Conservation (phyloP, 1,140 invertebrate species). For the Macrostomum lignano region DNA sequence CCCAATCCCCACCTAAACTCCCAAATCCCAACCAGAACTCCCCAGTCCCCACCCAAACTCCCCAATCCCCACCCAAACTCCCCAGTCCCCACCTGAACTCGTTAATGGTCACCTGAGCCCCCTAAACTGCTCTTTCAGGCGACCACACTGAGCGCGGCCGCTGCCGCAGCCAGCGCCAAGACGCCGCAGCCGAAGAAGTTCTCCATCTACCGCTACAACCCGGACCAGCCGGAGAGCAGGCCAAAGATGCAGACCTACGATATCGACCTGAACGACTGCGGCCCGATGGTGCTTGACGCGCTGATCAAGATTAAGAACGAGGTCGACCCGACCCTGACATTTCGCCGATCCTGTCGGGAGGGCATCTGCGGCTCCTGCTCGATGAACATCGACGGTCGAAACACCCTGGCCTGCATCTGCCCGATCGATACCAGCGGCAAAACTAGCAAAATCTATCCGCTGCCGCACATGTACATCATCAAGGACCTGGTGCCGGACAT, state of each 20-base stretch:
- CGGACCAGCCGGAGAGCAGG: constrained; percentile 60
- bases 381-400: constrained; percentile 87
- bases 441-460: constrained; percentile 58
- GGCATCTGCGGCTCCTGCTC: constrained; percentile 90
- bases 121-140: no score
- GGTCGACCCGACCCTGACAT: constrained; percentile 76
- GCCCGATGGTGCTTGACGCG: constrained; percentile 87
- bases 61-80: no score
- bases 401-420: constrained; percentile 74
- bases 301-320: constrained; percentile 94
- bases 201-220: no score
- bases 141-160: no score
- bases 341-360: constrained; percentile 71
- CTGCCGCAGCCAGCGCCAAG: no score
- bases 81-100: no score
- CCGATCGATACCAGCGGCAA: constrained; percentile 39
- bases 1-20: no score
- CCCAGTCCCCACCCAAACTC: no score
- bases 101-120: no score
- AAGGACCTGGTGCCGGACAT: constrained; percentile 74
- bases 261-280: constrained; percentile 63
- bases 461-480: constrained; percentile 92
- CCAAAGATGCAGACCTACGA: constrained; percentile 65
- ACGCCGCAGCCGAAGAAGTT: no score
- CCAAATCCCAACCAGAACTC: no score